Conservation (phyloP, 92 coral and sea anemone genomes). For the Heliopora coerulea region DNA sequence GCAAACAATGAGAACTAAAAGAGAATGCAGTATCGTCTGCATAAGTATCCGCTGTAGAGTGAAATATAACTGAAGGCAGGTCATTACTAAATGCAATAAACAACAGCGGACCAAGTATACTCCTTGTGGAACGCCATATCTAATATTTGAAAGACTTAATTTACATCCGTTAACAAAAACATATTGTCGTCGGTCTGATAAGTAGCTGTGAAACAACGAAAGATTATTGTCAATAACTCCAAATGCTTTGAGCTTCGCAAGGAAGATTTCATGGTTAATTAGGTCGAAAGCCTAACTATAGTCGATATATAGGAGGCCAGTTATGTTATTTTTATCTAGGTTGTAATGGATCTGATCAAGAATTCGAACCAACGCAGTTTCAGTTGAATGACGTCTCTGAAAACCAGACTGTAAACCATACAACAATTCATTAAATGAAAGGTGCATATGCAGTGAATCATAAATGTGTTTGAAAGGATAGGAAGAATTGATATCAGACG, state of each 20-base stretch:
- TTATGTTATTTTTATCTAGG: not conserved
- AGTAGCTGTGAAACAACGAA: constrained; percentile 3
- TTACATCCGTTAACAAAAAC: constrained; percentile 1
- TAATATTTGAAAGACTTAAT: not conserved
- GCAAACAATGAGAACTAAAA: not conserved
- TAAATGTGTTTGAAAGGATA: constrained; percentile 13
- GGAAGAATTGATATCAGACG: constrained; percentile 23
- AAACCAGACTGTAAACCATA: constrained; percentile 46
- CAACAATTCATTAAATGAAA: constrained; percentile 10
- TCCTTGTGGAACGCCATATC: constrained; percentile 40
- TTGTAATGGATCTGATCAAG: constrained; percentile 12
- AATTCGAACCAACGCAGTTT: constrained; percentile 10
- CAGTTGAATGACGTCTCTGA: constrained; percentile 25
- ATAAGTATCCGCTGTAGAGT: constrained; percentile 13
- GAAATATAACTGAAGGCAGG: not conserved
- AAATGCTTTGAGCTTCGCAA: constrained; percentile 18
- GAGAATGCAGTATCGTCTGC: constrained; percentile 32
- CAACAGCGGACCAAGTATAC: constrained; percentile 17
- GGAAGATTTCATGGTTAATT: not conserved
- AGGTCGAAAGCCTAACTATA: constrained; percentile 1
- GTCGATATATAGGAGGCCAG: not conserved
- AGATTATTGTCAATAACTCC: constrained; percentile 20
- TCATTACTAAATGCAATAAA: constrained; percentile 15
- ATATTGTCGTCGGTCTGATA: constrained; percentile 36
- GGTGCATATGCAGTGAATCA: constrained; percentile 20